Evolutionary conservation across 2,113 vertebrate species (phyloP).

Genomic region (Rissa tridactyla): DNA sequence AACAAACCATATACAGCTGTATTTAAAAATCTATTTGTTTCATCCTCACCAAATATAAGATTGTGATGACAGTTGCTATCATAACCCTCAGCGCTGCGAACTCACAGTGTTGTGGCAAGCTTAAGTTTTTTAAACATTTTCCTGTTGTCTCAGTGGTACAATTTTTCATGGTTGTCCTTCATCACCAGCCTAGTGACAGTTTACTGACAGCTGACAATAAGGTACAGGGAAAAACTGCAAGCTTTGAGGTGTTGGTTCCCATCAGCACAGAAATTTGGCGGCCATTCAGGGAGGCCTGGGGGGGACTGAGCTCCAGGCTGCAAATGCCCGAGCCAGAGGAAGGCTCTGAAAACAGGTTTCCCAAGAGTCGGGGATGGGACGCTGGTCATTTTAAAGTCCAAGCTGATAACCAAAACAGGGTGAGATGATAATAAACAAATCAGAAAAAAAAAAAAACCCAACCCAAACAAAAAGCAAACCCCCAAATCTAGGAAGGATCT

Average conservation of each 20-base stretch:
- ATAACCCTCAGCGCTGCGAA: not conserved
- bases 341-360: not conserved
- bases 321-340: not conserved
- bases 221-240: not conserved
- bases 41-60: not conserved
- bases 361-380: not conserved
- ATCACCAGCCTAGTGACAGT: not conserved
- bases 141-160: not conserved
- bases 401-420: not conserved
- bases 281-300: not conserved
- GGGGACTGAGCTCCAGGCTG: not conserved
- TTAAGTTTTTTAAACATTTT: not conserved
- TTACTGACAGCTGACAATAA: not conserved
- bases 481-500: not conserved
- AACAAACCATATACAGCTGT: not conserved
- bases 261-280: not conserved
- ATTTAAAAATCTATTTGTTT: not conserved
- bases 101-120: not conserved
- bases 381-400: not conserved
- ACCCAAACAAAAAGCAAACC: not conserved
- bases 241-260: not conserved
- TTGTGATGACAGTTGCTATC: not conserved
- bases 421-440: not conserved
- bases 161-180: not conserved
- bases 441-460: not conserved